Evolutionary conservation across 2,888 invertebrate genomes (phyloP), one percentile per base, ranked within the genome.

Genomic region (Agonum fuliginosum): DNA sequence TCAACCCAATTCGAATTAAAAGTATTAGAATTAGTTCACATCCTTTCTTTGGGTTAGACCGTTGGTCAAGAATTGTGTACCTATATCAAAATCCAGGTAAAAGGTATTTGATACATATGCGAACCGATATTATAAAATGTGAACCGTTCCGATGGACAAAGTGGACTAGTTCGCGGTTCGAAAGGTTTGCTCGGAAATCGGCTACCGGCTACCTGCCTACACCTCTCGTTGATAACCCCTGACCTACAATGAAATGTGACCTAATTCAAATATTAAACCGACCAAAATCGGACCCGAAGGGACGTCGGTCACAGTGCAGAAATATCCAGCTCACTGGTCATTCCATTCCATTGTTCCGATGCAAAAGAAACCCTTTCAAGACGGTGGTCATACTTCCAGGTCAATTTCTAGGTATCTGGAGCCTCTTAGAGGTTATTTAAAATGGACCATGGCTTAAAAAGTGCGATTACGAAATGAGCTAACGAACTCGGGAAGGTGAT

Each of bases 401-500:
- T 74, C 74, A 74, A 43, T 74, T 73, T 73, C 8, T 58, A 58
- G 58, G 27, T 46, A 46, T 12, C 4, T 1, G 8, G 12, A 2
- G 20, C 6, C 43, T 43, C 17, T 70, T 70, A 17, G 20, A 22
- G 12, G 34, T 20, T 34, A 73, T 73, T 74, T 74, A 65, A 73
- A 74, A 74, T 74, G 65, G 74, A 74, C 74, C 74, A 74, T 17
- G 73, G 65, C 27, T 43, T 17, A 65, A 46, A 74, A 74, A 46
- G 14, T 19, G 46, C 27, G 10, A 54, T 72, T 73, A 20, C 46
- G 10, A 72, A 54, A 72, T 72, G 54, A 20, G 54, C 34, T 73
- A 73, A 73, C 58, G 54, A 22, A 73, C 37, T 58, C 73, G 14
- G 74, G 74, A 74, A 74, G 22, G 12, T 8, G 41, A 30, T 62